Evolutionary conservation across 37 sponge, comb jelly and placozoan species (phyloP), one percentile per base, ranked within the genome.

Genomic region (Corticium candelabrum): DNA sequence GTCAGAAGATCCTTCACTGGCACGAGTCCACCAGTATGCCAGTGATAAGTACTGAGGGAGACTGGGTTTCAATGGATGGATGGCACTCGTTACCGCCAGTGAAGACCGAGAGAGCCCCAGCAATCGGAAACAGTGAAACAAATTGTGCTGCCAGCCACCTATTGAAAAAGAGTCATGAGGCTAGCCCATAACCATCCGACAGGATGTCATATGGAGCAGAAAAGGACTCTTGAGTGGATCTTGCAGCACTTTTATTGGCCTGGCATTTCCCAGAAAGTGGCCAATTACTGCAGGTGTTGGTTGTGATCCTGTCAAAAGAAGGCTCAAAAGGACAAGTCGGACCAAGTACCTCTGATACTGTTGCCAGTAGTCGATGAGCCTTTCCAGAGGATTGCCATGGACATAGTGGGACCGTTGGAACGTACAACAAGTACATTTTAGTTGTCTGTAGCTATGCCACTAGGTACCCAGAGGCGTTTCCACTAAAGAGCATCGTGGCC

Each of bases 361-460:
- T 31, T 89, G 4, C 89, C 89, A n/a, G 37, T 82, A 0, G 77
- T 85, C 27, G 67, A 40, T 2, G 68, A 75, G 35, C 89, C 89
- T 75, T 89, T 85, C 80, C 29, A 43, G 68, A 74, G 83, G 68
- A 69, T 89, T 21, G 86, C 85, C 0, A 89, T 85, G 82, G 89
- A 89, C 40, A 85, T 84, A 68, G 81, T 89, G 0, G 86, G 86
- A 34, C 86, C 86, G 40, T 40, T 85, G 15, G 43, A 0, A 1
- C 40, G 3, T 82, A 82, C 1, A 76, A 88, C 29, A 39, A 74
- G 29, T 88, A 78, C 41, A 77, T 88, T 3, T 33, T 88, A 27
- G 79, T 81, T 37, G 29, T 88, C 1, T 80, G 85, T 76, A 82
- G 81, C 69, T 88, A 84, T 77, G 85, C 89, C 4, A 88, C 85